Conservation (phyloP, 2,113 vertebrate genomes). For the Blennius ocellaris region DNA sequence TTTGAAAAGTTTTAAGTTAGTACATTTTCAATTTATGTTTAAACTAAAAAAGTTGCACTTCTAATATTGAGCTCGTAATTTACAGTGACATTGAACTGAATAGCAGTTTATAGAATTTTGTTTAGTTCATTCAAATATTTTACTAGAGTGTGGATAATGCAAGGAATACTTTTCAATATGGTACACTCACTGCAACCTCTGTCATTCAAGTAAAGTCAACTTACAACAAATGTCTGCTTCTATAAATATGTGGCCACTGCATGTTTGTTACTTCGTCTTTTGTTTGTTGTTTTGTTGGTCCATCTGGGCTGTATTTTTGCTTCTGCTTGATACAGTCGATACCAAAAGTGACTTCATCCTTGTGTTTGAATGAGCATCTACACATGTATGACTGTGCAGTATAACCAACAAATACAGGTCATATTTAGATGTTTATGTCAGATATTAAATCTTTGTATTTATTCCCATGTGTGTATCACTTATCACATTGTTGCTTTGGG, state of each 20-base stretch:
- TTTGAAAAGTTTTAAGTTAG: no score
- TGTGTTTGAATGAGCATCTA: not conserved
- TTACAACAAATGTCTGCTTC: not conserved
- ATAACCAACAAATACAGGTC: slow-evolving; percentile 2
- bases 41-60: no score
- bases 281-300: slow-evolving; percentile 6
- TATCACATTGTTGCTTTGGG: slow-evolving; percentile 50
- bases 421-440: slow-evolving; percentile 34
- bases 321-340: slow-evolving; percentile 1
- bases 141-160: no score
- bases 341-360: not conserved
- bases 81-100: no score
- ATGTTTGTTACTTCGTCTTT: slow-evolving; percentile 7
- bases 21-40: no score
- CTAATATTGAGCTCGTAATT: no score
- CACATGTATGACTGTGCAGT: slow-evolving; percentile 16
- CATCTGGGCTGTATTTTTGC: not conserved
- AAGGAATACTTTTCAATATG: no score
- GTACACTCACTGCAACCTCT: no score
- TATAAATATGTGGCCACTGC: not conserved
- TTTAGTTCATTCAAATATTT: no score
- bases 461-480: slow-evolving; percentile 24
- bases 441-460: slow-evolving; percentile 47
- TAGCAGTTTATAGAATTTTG: no score
- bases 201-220: no score